These are phyloP conservation scores for Ceuthmochares aereus DNA, from an alignment of 2,113 vertebrate genomes.

Conservation along the genomic window DNA sequence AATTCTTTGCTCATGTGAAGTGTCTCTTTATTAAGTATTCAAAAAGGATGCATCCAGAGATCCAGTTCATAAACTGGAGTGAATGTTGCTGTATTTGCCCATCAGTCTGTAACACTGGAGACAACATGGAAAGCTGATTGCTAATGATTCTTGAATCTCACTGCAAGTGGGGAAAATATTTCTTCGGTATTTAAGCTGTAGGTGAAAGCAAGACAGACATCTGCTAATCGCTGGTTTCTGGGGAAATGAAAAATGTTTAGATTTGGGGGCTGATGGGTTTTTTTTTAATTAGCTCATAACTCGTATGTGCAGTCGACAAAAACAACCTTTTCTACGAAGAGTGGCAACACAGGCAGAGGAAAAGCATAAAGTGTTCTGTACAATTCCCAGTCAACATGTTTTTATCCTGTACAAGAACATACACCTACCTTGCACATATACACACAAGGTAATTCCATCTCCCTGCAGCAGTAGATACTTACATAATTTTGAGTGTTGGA, in stretches of 20 bases:
- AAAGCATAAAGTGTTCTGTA: not conserved
- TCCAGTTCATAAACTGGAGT: not conserved
- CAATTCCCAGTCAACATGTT: not conserved
- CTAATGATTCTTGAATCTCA: not conserved
- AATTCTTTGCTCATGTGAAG: not conserved
- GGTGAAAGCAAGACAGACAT: not conserved
- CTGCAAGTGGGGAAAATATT: not conserved
- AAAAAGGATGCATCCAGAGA: not conserved
- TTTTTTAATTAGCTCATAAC: not conserved
- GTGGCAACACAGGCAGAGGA: not conserved
- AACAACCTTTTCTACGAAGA: not conserved
- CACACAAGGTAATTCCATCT: too few species aligned
- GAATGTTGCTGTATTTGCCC: not conserved
- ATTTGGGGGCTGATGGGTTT: not conserved
- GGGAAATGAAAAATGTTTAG: not conserved
- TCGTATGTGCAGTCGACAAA: not conserved
- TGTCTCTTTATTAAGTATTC: not conserved
- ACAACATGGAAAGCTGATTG: not conserved
- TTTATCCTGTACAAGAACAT: not conserved
- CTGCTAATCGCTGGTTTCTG: not conserved
- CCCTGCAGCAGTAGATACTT: not conserved
- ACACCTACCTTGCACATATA: fast-evolving
- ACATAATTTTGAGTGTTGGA: fast-evolving
- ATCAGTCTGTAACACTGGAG: not conserved
- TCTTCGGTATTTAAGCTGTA: not conserved